Conservation (phyloP, 37 sponge, comb jelly and placozoan genomes). For the Axinella damicornis region DNA sequence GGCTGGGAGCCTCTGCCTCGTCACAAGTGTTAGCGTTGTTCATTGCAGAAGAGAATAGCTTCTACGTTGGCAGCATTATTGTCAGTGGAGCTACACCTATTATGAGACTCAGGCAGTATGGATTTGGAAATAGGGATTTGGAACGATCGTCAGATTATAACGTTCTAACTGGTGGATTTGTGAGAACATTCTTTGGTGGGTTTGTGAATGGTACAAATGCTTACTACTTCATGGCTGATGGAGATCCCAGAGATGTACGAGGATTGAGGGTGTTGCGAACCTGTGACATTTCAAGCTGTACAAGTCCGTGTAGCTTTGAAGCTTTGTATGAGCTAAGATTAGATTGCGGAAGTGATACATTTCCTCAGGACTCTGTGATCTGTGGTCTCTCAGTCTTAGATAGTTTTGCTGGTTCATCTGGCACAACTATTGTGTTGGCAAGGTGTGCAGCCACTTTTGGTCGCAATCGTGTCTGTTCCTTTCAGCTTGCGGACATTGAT, state of each 20-base stretch:
- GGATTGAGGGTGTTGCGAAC: slow-evolving; percentile 18
- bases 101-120: slow-evolving; percentile 7
- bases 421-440: slow-evolving; percentile 14
- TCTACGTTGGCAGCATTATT: slow-evolving; percentile 8
- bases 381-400: slow-evolving; percentile 45
- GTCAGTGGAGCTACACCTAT: not conserved
- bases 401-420: slow-evolving; percentile 5
- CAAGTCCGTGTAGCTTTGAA: not conserved
- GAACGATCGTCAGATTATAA: not conserved
- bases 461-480: slow-evolving; percentile 14
- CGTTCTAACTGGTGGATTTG: not conserved
- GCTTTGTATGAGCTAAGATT: slow-evolving; percentile 6
- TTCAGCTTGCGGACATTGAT: slow-evolving; percentile 2
- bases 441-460: not conserved
- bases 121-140: not conserved
- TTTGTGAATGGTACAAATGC: slow-evolving; percentile 6
- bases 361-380: not conserved
- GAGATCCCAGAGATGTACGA: not conserved
- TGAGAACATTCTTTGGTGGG: slow-evolving; percentile 4
- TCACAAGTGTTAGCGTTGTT: not conserved
- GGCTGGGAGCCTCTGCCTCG: not conserved
- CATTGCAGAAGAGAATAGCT: slow-evolving; percentile 7
- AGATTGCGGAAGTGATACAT: not conserved
- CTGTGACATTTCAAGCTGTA: not conserved
- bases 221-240: slow-evolving; percentile 18